These are phyloP conservation scores for Triops longicaudatus DNA, from an alignment of 1,140 invertebrate genomes.

Conservation along the genomic window DNA sequence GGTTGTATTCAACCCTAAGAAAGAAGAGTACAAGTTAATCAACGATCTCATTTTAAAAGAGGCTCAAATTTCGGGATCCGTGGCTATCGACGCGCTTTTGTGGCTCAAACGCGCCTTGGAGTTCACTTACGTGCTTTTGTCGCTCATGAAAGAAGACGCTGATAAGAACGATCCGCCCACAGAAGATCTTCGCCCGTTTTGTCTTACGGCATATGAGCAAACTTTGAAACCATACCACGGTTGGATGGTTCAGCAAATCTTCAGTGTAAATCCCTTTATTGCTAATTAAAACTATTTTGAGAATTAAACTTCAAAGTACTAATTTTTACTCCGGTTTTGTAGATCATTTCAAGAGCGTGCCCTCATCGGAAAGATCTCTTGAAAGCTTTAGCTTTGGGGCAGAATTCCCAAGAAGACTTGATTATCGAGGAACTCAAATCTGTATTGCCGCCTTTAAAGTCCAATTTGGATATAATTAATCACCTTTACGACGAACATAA, in stretches of 20 bases:
- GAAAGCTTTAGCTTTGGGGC: conserved; percentile 35
- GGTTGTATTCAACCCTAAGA: conserved; percentile 46
- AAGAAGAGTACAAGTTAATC: conserved; percentile 48
- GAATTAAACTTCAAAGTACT: background rate
- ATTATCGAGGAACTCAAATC: conserved; percentile 22
- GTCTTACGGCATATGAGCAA: conserved; percentile 52
- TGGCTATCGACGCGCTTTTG: conserved; percentile 51
- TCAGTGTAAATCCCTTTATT: conserved; percentile 44
- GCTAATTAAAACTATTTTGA: too few species aligned
- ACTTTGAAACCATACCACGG: conserved; percentile 55
- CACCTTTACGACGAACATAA: conserved; percentile 26
- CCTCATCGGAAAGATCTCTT: conserved; percentile 40
- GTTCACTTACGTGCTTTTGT: conserved; percentile 50
- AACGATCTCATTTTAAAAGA: conserved; percentile 56
- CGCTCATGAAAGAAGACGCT: conserved; percentile 46
- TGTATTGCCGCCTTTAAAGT: conserved; percentile 20
- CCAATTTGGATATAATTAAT: conserved; percentile 27
- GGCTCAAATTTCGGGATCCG: conserved; percentile 41
- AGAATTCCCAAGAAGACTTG: conserved; percentile 35
- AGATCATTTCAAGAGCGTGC: conserved; percentile 40
- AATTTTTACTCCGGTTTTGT: conserved; percentile 29
- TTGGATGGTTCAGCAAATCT: conserved; percentile 56
- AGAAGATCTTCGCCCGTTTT: conserved; percentile 47
- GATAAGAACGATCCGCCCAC: conserved; percentile 38
- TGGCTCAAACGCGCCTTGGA: conserved; percentile 58